Conservation (phyloP, 2,797 vertebrate species). For the Oreortyx pictus region DNA sequence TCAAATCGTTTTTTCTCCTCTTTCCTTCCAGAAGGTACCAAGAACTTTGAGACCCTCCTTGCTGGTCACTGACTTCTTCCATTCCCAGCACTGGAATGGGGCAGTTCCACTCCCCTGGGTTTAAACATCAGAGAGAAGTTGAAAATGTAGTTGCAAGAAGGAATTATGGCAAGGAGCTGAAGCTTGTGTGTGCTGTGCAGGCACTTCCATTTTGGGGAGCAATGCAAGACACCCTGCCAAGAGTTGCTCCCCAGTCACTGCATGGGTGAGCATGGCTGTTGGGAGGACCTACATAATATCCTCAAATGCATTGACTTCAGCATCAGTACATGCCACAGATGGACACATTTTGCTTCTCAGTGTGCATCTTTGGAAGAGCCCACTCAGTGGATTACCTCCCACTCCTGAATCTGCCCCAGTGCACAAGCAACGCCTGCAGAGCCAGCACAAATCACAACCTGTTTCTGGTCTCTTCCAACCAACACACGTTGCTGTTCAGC, state of each 20-base stretch:
- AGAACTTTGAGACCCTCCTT: not conserved
- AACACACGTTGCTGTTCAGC: not conserved
- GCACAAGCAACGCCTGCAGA: not conserved
- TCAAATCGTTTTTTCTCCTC: slow-evolving; percentile 5
- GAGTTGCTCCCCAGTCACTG: not conserved
- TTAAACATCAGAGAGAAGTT: not conserved
- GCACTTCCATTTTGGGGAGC: not conserved
- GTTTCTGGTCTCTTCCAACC: fast-evolving
- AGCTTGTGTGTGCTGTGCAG: not conserved
- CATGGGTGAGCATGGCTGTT: not conserved
- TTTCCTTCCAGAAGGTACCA: not conserved
- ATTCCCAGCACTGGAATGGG: not conserved
- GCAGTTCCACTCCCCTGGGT: not conserved
- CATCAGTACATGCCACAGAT: not conserved
- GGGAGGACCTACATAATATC: not conserved
- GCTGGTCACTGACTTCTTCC: not conserved
- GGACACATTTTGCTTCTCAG: not conserved
- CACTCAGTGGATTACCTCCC: not conserved
- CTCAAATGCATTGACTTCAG: not conserved
- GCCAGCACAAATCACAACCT: not conserved
- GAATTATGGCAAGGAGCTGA: not conserved
- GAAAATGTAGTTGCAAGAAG: not conserved
- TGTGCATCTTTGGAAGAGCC: not conserved
- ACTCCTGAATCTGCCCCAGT: not conserved
- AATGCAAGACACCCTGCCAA: not conserved